phyloP scores from a whole-genome alignment of 2,797 vertebrate genomes.

The Pseudochirops cupreus region DNA sequence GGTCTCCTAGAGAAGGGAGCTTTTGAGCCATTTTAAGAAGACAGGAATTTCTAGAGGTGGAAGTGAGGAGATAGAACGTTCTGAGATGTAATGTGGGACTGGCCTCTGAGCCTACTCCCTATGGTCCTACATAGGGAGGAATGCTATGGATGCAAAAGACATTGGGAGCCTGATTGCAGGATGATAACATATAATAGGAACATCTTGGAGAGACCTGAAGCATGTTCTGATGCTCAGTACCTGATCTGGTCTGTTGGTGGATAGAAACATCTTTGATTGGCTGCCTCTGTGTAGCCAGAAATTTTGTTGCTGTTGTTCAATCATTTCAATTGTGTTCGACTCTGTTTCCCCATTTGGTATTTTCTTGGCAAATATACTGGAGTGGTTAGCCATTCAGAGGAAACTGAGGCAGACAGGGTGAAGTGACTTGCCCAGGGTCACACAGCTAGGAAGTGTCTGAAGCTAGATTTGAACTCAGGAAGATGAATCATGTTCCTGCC shows the following conservation, averaged over 20 bases:
- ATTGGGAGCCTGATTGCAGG: background rate
- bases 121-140: background rate
- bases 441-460: background rate
- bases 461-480: background rate
- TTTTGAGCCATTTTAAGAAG: background rate
- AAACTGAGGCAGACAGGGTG: background rate
- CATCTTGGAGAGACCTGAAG: background rate
- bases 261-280: background rate
- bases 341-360: background rate
- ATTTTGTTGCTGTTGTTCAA: background rate
- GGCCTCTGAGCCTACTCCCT: background rate
- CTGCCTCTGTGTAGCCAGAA: background rate
- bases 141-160: background rate
- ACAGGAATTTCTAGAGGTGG: background rate
- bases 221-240: background rate
- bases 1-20: background rate
- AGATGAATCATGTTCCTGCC: background rate
- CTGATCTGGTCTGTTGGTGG: background rate
- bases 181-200: background rate
- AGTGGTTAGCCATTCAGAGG: background rate
- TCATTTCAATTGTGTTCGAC: background rate
- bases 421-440: background rate
- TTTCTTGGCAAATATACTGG: background rate
- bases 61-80: background rate
- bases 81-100: background rate